Evolutionary conservation across 2,797 vertebrate species (phyloP).

Genomic region (Chanos chanos): DNA sequence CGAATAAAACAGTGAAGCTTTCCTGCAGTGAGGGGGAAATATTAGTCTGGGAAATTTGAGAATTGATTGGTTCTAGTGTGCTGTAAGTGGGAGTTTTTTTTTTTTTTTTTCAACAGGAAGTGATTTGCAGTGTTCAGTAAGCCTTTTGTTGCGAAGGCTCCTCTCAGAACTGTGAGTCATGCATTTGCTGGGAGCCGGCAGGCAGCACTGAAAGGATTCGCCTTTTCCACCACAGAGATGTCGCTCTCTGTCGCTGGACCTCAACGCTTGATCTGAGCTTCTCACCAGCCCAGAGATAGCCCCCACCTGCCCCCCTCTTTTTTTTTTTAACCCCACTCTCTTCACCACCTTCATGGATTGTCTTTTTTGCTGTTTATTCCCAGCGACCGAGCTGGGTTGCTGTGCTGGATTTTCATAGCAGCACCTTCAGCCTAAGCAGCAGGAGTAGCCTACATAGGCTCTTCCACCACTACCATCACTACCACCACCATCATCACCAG

Average conservation of each 20-base stretch:
- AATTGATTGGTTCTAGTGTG: constrained; percentile 92
- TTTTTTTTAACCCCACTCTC: constrained; percentile 37
- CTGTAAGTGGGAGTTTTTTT: constrained; percentile 91
- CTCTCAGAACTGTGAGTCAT: constrained; percentile 98
- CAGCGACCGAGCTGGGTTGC: constrained; percentile 59
- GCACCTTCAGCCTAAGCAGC: constrained; percentile 51
- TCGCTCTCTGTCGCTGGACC: constrained; percentile 35
- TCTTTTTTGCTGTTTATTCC: constrained; percentile 54
- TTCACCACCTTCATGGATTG: constrained; percentile 63
- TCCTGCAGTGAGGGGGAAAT: constrained; percentile 66
- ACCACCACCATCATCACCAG: constrained; percentile 39
- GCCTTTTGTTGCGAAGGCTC: constrained; percentile 99
- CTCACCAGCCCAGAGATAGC: constrained; percentile 42
- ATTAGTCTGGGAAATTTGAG: constrained; percentile 83
- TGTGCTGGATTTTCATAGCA: constrained; percentile 61
- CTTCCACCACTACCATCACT: constrained; percentile 49
- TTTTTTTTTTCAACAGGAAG: constrained; percentile 90
- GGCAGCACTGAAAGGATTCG: constrained; percentile 81
- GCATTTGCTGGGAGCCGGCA: constrained; percentile 92
- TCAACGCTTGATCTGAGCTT: constrained; percentile 33
- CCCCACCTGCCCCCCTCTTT: constrained; percentile 47
- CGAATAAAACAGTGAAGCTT: constrained; percentile 58
- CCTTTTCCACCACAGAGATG: constrained; percentile 68
- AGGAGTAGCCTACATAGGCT: constrained; percentile 43
- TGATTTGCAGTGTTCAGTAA: constrained; percentile 98